These are phyloP conservation scores for Synodontis membranacea DNA, from an alignment of 2,113 vertebrate species.

Conservation along the genomic window DNA sequence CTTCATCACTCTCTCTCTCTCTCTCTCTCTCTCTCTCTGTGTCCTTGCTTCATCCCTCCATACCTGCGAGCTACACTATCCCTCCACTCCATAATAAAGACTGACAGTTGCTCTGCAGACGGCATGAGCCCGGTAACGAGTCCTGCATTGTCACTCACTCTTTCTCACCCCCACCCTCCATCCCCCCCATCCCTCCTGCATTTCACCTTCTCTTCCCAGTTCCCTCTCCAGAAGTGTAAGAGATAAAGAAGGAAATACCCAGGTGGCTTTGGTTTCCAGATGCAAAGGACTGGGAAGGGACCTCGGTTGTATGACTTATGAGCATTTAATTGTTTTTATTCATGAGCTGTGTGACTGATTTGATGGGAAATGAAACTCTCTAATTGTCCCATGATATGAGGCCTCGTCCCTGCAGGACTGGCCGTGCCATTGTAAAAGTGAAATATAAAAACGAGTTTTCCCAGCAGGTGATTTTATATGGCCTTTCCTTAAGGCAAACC, in stretches of 20 bases:
- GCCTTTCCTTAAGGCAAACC: slow-evolving; percentile 6
- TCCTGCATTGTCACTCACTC: slow-evolving; percentile 27
- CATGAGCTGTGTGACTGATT: slow-evolving; percentile 76
- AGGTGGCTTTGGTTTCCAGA: slow-evolving; percentile 39
- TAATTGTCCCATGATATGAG: slow-evolving; percentile 67
- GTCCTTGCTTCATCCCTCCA: slow-evolving; percentile 36
- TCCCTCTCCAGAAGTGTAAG: slow-evolving; percentile 21
- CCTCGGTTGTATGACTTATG: slow-evolving; percentile 67
- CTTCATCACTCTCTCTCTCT: slow-evolving; percentile 35
- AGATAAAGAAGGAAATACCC: slow-evolving; percentile 35
- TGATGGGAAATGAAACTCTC: slow-evolving; percentile 71
- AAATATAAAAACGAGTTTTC: slow-evolving; percentile 28
- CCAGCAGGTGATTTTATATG: slow-evolving; percentile 9
- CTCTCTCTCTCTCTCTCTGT: slow-evolving; percentile 1
- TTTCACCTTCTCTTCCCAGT: slow-evolving; percentile 16
- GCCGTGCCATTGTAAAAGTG: slow-evolving; percentile 1
- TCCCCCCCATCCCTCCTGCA: background rate
- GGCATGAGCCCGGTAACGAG: slow-evolving; percentile 35
- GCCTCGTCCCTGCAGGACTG: slow-evolving; percentile 42
- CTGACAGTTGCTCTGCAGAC: slow-evolving; percentile 47
- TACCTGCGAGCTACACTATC: slow-evolving; percentile 48
- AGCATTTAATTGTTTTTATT: slow-evolving; percentile 76
- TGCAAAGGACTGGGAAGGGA: slow-evolving; percentile 63
- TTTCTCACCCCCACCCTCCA: slow-evolving; percentile 3
- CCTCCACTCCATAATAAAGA: slow-evolving; percentile 45